These are phyloP conservation scores for Ptychobarbus kaznakovi DNA, from an alignment of 2,797 vertebrate species.

Conservation along the genomic window DNA sequence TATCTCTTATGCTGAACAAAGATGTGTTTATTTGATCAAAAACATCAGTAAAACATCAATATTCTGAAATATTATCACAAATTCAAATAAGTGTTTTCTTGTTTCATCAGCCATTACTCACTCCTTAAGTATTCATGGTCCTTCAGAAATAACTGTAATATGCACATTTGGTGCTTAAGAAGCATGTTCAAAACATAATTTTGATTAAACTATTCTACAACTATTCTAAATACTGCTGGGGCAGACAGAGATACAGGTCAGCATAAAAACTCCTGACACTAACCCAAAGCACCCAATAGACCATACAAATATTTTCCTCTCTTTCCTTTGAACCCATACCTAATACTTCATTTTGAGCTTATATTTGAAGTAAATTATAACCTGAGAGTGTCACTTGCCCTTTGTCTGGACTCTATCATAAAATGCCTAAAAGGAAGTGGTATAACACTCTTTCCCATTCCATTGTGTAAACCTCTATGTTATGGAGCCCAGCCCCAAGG, in stretches of 20 bases:
- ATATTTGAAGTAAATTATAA: conserved; percentile 33
- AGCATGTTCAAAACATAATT: too few species aligned
- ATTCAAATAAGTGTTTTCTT: background rate
- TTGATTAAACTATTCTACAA: too few species aligned
- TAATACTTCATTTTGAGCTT: conserved; percentile 9
- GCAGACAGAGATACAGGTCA: background rate
- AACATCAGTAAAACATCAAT: background rate
- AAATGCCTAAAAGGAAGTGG: conserved; percentile 50
- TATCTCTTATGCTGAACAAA: background rate
- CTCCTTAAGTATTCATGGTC: background rate
- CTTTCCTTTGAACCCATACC: conserved; percentile 25
- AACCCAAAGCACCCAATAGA: conserved; percentile 19
- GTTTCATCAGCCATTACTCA: background rate
- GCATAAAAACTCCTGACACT: background rate
- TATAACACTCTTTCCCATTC: conserved; percentile 38
- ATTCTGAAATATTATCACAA: background rate
- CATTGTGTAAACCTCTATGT: conserved; percentile 47
- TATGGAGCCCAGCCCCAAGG: conserved; percentile 44
- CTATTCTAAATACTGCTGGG: background rate
- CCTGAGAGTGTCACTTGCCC: conserved; percentile 22
- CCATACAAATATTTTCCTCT: conserved; percentile 2
- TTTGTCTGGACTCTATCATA: conserved; percentile 41
- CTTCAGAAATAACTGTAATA: background rate
- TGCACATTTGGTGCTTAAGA: background rate
- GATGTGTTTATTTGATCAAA: background rate